phyloP scores from a whole-genome alignment of 1,140 invertebrate species.

The Bombyx mandarina region DNA sequence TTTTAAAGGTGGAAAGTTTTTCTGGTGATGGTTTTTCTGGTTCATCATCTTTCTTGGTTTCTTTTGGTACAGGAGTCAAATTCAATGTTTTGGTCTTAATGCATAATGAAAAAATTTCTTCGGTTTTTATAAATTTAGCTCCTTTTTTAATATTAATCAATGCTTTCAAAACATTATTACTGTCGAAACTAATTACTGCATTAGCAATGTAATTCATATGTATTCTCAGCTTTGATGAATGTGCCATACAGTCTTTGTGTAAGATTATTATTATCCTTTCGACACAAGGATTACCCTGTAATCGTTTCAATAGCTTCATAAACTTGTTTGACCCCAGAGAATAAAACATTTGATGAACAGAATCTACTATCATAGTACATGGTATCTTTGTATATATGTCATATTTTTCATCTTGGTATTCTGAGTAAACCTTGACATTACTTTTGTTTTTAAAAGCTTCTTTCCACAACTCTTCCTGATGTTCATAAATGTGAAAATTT shows the following conservation, averaged over 20 bases:
- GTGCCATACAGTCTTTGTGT: conserved; percentile 65
- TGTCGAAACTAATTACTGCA: conserved; percentile 53
- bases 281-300: conserved; percentile 31
- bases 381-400: conserved; percentile 19
- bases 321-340: conserved; percentile 42
- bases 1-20: conserved; percentile 72
- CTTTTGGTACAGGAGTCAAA: conserved; percentile 48
- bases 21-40: conserved; percentile 46
- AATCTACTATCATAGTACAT: conserved; percentile 52
- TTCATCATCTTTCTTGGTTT: conserved; percentile 42
- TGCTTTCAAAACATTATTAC: conserved; percentile 29
- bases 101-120: conserved; percentile 62
- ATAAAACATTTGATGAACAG: conserved; percentile 58
- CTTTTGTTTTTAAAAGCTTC: conserved; percentile 30
- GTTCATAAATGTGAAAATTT: conserved; percentile 52
- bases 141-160: conserved; percentile 58
- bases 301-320: conserved; percentile 29
- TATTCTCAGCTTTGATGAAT: conserved; percentile 45
- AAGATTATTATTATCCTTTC: conserved; percentile 62
- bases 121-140: conserved; percentile 63
- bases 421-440: conserved; percentile 26
- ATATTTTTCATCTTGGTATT: conserved; percentile 22
- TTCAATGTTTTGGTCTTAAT: conserved; percentile 33
- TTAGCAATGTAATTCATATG: conserved; percentile 66
- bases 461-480: conserved; percentile 44